These are phyloP conservation scores for Tetramorium simillimum DNA, from an alignment of 1,140 invertebrate species.

Conservation along the genomic window DNA sequence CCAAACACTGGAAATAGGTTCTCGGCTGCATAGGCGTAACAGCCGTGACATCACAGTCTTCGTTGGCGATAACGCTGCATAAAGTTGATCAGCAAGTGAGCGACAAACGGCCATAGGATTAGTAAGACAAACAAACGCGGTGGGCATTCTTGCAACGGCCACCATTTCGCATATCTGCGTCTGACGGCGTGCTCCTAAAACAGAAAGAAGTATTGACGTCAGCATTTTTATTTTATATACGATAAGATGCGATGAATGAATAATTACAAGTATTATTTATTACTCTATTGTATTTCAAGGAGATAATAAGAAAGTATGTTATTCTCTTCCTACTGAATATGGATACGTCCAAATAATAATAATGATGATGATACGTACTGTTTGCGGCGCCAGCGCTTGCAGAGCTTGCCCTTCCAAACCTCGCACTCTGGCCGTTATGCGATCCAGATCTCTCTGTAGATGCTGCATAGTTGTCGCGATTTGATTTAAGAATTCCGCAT, in stretches of 20 bases:
- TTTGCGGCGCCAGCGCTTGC: constrained; percentile 69
- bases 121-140: constrained; percentile 86
- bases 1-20: constrained; percentile 30
- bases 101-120: constrained; percentile 87
- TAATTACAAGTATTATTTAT: constrained; percentile 15
- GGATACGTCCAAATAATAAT: neutral
- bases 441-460: constrained; percentile 82
- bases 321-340: neutral
- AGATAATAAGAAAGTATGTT: neutral
- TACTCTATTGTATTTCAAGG: neutral
- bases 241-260: neutral
- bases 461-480: constrained; percentile 80
- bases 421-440: constrained; percentile 80
- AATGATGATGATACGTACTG: constrained; percentile 40
- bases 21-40: constrained; percentile 65
- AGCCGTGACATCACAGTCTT: constrained; percentile 78
- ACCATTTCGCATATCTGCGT: constrained; percentile 83
- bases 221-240: neutral
- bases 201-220: constrained; percentile 1
- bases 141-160: constrained; percentile 86
- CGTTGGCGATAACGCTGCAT: constrained; percentile 80
- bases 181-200: constrained; percentile 70
- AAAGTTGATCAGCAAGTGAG: constrained; percentile 81
- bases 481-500: constrained; percentile 79
- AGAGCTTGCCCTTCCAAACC: constrained; percentile 80